Evolutionary conservation across 2,797 vertebrate species (phyloP).

Genomic region (Brachyrhaphis roseni): DNA sequence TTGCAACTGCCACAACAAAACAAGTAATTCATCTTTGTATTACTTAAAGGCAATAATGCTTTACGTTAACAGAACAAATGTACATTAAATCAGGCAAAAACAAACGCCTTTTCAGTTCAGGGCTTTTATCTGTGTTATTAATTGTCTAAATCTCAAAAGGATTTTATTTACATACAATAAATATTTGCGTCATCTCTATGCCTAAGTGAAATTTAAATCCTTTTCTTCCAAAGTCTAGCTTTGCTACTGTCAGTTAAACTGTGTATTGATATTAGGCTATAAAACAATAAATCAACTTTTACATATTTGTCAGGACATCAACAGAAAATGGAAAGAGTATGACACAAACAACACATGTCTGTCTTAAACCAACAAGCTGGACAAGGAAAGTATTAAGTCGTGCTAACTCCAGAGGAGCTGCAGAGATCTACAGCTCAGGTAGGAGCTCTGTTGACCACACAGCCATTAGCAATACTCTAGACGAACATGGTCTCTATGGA

Average conservation of each 20-base stretch:
- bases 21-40: background rate
- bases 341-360: background rate
- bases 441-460: background rate
- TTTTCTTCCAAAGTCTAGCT: background rate
- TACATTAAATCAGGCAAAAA: conserved; percentile 1
- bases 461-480: background rate
- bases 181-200: background rate
- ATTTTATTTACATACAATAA: background rate
- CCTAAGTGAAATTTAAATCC: background rate
- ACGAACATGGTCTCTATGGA: background rate
- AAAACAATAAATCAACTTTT: background rate
- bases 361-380: background rate
- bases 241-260: background rate
- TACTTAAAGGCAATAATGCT: conserved; percentile 1
- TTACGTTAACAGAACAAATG: conserved; percentile 1
- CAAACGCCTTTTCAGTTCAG: background rate
- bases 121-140: background rate
- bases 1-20: background rate
- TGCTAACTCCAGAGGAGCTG: background rate
- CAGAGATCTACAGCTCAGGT: background rate
- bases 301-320: background rate
- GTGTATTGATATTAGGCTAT: background rate
- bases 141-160: background rate
- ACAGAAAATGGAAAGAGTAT: background rate
- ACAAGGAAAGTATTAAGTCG: background rate